A percentile compares a stretch with the other conserved stretches of the same genome.
Evolutionary conservation across 2,888 invertebrate species (phyloP).

Genomic region (Sinelater perroti): DNA sequence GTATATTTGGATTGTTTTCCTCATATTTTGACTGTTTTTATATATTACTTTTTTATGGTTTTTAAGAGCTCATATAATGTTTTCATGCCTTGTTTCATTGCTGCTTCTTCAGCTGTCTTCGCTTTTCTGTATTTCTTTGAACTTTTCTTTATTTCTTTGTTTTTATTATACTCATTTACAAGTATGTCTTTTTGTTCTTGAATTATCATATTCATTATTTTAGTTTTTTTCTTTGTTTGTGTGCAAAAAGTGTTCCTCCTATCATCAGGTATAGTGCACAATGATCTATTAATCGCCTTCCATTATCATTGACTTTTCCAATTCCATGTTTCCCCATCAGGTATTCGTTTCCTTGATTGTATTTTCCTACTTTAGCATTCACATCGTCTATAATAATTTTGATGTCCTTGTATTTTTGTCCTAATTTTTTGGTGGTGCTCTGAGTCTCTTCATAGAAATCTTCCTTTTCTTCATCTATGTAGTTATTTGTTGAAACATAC

Average conservation of each 20-base stretch:
- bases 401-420: background rate
- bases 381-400: constrained; percentile 11
- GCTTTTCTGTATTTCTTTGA: too few species aligned
- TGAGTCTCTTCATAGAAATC: constrained; percentile 4
- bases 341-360: background rate
- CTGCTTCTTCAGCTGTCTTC: too few species aligned
- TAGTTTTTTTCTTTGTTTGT: too few species aligned
- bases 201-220: too few species aligned
- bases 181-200: too few species aligned
- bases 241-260: constrained; percentile 7
- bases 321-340: constrained; percentile 10
- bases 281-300: background rate
- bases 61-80: too few species aligned
- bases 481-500: constrained; percentile 3
- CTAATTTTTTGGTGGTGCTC: background rate
- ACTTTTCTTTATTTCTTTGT: too few species aligned
- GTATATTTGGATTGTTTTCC: too few species aligned
- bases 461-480: background rate
- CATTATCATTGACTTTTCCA: background rate
- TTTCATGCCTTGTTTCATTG: too few species aligned
- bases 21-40: too few species aligned
- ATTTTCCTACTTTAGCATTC: constrained; percentile 2
- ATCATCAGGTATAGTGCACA: background rate
- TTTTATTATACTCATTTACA: too few species aligned
- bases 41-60: too few species aligned